Percentiles rank a stretch among this genome's conserved stretches.
Conservation (phyloP, 1,140 invertebrate species). For the Lucilia cuprina region DNA sequence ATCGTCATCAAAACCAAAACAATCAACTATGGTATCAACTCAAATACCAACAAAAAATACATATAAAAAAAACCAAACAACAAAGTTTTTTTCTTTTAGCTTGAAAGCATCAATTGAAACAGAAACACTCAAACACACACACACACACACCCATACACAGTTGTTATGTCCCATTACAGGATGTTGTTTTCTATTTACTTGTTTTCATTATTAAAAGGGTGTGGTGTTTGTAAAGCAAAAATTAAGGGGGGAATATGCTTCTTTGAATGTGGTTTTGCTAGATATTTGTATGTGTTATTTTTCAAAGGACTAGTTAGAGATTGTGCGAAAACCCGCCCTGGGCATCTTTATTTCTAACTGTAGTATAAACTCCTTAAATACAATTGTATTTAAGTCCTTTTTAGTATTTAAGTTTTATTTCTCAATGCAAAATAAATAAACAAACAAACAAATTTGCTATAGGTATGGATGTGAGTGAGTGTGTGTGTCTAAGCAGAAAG, state of each 20-base stretch:
- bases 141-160: background rate
- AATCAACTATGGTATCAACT: background rate
- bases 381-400: background rate
- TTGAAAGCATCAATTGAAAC: background rate
- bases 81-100: background rate
- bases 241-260: background rate
- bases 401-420: background rate
- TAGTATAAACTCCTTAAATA: background rate
- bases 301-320: background rate
- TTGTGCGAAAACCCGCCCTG: slow-evolving; percentile 37
- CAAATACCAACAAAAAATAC: background rate
- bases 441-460: too few species aligned
- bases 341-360: background rate
- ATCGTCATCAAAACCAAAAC: slow-evolving; percentile 25
- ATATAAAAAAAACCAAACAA: background rate
- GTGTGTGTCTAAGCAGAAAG: background rate
- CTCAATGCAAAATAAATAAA: background rate
- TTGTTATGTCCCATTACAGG: background rate
- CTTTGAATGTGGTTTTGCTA: background rate
- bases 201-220: background rate
- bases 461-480: too few species aligned
- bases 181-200: background rate
- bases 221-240: background rate
- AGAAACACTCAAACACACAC: background rate
- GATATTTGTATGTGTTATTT: background rate